Percentiles rank a stretch among this genome's conserved stretches.
phyloP scores from a whole-genome alignment of 2,797 vertebrate genomes.

The Avahi laniger region DNA sequence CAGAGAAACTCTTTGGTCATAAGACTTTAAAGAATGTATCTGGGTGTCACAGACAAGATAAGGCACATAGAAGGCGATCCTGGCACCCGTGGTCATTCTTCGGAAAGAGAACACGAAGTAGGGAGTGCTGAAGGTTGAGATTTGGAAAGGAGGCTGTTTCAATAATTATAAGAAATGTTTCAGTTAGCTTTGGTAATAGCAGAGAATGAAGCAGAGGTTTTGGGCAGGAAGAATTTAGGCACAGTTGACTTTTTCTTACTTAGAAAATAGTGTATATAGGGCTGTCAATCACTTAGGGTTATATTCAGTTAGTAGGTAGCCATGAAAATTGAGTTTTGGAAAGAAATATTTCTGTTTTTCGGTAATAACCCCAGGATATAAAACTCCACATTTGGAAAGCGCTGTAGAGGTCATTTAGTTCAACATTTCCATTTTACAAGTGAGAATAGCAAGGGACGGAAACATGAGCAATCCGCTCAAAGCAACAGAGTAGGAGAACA shows the following conservation, averaged over 20 bases:
- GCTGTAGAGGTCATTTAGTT: not conserved
- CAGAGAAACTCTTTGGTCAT: not conserved
- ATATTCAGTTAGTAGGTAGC: not conserved
- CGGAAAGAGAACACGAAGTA: not conserved
- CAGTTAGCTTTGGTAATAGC: not conserved
- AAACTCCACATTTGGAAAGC: not conserved
- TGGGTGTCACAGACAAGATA: not conserved
- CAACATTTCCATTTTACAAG: not conserved
- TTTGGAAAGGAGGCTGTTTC: not conserved
- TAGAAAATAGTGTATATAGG: not conserved
- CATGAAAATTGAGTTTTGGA: not conserved
- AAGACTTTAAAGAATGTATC: not conserved
- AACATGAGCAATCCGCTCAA: not conserved
- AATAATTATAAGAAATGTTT: not conserved
- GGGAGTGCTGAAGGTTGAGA: not conserved
- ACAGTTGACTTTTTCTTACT: not conserved
- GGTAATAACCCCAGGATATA: not conserved
- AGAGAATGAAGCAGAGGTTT: not conserved
- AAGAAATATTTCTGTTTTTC: not conserved
- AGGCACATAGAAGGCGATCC: not conserved
- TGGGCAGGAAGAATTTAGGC: not conserved
- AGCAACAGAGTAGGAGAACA: rapidly evolving
- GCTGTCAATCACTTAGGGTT: not conserved
- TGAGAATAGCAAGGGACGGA: not conserved
- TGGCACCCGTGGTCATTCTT: not conserved